Evolutionary conservation across 2,113 vertebrate genomes (phyloP), one percentile per base, ranked within the genome.

Genomic region (Cyprinodon tularosa): DNA sequence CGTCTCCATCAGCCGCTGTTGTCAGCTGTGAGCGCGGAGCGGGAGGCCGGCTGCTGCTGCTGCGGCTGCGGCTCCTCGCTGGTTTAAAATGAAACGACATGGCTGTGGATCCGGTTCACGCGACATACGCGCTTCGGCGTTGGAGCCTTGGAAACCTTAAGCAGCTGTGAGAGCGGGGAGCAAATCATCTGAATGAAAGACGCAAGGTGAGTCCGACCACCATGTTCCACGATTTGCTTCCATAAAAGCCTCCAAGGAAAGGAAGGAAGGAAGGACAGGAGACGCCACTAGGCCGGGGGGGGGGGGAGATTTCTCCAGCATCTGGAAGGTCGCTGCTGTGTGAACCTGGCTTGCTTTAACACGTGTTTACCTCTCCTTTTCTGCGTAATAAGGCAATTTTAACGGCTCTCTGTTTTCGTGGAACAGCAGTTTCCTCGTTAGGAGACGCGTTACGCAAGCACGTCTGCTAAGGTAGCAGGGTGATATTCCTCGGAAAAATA

Each of bases 121-220:
- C 50, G 39, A 37, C 72, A 22, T 12, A 47, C 74, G 17, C 71
- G 76, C 71, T 67, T 75, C 17, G 29, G 45, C 78, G 39, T 66
- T 75, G 72, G 77, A 84, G 69, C 17, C 81, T 39, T 47, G 84
- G 76, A 71, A 66, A 80, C 72, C 59, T n/a, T 66, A 73, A 89
- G 59, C 76, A 70, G 84, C 29, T 85, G 84, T 87, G 81, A 63
- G 81, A 82, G 82, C 45, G 70, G 74, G 78, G 60, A 59, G 48
- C 62, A 72, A 38, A 76, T 79, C 79, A 86, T 87, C 84, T 93
- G 80, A 63, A 93, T 94, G 91, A 89, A 82, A 76, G 87, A 87
- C 85, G 47, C 3, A 68, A 82, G 92, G 93, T 94, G 72, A 86
- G 91, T 66, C 13, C 22, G 38, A 4, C 4, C 7, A 9, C 22